Evolutionary conservation across 1,140 invertebrate species (phyloP), one percentile per base, ranked within the genome.

Genomic region (Drosophila auraria): DNA sequence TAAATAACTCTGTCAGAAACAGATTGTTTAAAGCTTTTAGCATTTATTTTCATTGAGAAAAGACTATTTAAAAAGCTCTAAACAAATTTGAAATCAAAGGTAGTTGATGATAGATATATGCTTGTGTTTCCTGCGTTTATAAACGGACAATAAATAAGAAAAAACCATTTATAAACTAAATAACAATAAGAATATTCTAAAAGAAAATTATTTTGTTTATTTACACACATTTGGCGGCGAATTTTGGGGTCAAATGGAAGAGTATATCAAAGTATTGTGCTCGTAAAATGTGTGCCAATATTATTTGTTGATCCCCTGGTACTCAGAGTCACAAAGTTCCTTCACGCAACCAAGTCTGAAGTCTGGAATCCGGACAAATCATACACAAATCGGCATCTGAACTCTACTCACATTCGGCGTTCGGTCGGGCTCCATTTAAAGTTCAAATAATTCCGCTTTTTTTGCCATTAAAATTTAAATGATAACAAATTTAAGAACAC

Each of bases 401-500:
- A 38, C 53, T 56, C 33, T 56, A 2, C 53, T 23, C 17, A 14
- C 53, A 56, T n/a, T 57, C 51, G 30, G 12, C 30, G 5, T 54
- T 20, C 17, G 17, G 17, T 20, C 17, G 17, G 17, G 30, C 33
- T 23, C 14, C 17, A 36, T n/a, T 44, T n/a, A 14, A 65, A 36
- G 17, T 14, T 49, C 8, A 25, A 47, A 40, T 33, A 20, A 8
- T 17, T 30, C 15, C 44, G n/a, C 30, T 49, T 11, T 27, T 42
- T 50, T 23, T 51, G 51, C 53, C 53, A 68, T 64, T 63, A 51
- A 71, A 83, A 83, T 76, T 76, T 64, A 65, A 77, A 30, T 50
- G 45, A 62, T 44, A 74, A 66, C 50, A 38, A 66, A 82, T 59
- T 70, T 53, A 71, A 80, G 42, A 62, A 44, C 23, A 57, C 51